These are phyloP conservation scores for Trochalopteron elliotii DNA, from an alignment of 2,113 vertebrate species.

Conservation along the genomic window DNA sequence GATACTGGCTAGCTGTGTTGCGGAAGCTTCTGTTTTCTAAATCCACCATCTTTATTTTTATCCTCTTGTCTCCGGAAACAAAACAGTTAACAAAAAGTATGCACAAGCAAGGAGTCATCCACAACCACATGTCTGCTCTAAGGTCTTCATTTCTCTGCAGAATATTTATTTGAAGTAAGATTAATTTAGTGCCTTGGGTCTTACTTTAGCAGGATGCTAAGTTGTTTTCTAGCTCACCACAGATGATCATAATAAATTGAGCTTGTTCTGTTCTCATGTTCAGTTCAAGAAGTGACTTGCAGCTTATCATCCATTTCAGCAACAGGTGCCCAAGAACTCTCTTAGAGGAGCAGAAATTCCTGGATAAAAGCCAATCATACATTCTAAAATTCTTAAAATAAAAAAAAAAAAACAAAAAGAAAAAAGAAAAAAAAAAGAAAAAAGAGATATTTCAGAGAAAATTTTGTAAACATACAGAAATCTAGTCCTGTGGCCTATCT, in stretches of 20 bases:
- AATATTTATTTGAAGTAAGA: not conserved
- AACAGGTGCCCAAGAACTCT: not conserved
- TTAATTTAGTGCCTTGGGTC: not conserved
- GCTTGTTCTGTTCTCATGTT: not conserved
- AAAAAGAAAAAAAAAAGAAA: rapidly evolving
- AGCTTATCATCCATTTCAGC: not conserved
- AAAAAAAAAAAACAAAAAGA: not conserved
- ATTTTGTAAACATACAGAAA: not conserved
- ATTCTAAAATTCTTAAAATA: not conserved
- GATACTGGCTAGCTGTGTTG: not conserved
- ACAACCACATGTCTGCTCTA: not conserved
- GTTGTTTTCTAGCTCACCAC: not conserved
- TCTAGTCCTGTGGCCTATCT: no score
- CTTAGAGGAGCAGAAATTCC: not conserved
- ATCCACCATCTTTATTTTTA: not conserved
- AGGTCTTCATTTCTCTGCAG: not conserved
- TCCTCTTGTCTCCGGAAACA: not conserved
- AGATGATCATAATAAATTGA: not conserved
- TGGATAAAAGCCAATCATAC: not conserved
- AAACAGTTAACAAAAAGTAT: not conserved
- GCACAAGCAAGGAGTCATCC: not conserved
- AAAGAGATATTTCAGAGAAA: not conserved
- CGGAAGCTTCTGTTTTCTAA: not conserved
- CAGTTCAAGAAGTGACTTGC: not conserved
- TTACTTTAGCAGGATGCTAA: not conserved